phyloP scores from a whole-genome alignment of 2,888 invertebrate genomes.

The Drosophila hawaiiensis region DNA sequence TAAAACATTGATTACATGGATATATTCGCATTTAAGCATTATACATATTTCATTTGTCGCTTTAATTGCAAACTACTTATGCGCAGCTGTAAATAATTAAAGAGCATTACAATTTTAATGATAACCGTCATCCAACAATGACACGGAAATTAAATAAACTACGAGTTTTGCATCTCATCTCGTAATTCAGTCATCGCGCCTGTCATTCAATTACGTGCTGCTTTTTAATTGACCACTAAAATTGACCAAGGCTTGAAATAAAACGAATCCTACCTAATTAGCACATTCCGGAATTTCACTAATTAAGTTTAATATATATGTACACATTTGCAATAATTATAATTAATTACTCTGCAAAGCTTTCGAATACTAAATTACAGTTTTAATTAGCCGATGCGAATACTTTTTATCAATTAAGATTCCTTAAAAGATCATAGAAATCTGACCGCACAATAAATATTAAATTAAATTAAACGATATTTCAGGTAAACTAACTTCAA shows the following conservation, averaged over 20 bases:
- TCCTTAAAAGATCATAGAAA: neutral
- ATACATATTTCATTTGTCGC: neutral
- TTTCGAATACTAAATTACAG: neutral
- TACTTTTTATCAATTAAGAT: neutral
- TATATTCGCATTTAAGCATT: neutral
- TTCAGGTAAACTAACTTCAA: too few relatives aligned
- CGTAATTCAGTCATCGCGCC: conserved; percentile 32
- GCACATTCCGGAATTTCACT: conserved; percentile 29
- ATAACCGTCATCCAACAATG: conserved; percentile 9
- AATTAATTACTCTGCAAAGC: neutral
- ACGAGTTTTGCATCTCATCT: conserved; percentile 1
- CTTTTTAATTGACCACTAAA: conserved; percentile 48
- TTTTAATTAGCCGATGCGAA: neutral
- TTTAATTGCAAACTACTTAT: conserved; percentile 9
- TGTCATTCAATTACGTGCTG: conserved; percentile 52
- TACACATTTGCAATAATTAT: conserved; percentile 8
- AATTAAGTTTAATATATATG: conserved; percentile 13
- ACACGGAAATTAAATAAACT: conserved; percentile 33
- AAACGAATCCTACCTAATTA: conserved; percentile 50
- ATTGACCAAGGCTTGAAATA: conserved; percentile 36
- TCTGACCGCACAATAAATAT: neutral
- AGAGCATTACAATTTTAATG: conserved; percentile 1
- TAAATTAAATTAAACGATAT: too few relatives aligned
- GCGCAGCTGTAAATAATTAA: conserved; percentile 13
- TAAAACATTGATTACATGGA: conserved; percentile 5